Evolutionary conservation across 2,797 vertebrate species (phyloP), one percentile per base, ranked within the genome.

Genomic region (Sebastes dallii): DNA sequence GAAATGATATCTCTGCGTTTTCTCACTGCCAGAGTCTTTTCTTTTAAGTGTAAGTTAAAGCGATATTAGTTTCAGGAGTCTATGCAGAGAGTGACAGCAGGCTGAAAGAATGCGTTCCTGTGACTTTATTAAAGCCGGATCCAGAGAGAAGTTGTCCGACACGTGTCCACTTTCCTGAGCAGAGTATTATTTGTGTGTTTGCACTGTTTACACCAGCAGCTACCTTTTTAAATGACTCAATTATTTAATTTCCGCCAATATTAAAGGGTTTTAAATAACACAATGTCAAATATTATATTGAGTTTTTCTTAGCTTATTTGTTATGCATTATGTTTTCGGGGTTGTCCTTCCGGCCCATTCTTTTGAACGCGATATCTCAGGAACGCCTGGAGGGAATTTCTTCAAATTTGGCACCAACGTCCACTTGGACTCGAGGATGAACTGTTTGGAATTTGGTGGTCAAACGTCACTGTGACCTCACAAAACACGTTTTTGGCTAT

Each of bases 1-100:
- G 52, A 88, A 89, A 86, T 82, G 20, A 62, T 83, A 87, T 81
- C 61, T 82, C 52, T 77, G 69, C 22, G 16, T 77, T 75, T 75
- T 52, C 24, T 62, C 55, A 42, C 56, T 82, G 81, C 82, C 69
- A 85, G 67, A 79, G 62, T 50, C 22, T 70, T 69, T 78, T 85
- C 36, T 79, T 88, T 77, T 61, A 67, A 71, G 60, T 70, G 58
- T 70, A 73, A 86, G 24, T 66, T 81, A 52, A 79, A 84, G 34
- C 29, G 29, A 81, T 85, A 80, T 70, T 78, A 70, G 54, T 79
- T 84, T 84, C 30, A 73, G 62, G 67, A 42, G 65, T 80, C 71
- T 64, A 20, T 67, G 77, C 60, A 79, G 24, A 54, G 70, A 79
- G 82, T 84, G 78, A 90, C 89, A 76, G 78, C 42, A 66, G 60